Conservation (phyloP, 2,797 vertebrate species). For the Anableps anableps region DNA sequence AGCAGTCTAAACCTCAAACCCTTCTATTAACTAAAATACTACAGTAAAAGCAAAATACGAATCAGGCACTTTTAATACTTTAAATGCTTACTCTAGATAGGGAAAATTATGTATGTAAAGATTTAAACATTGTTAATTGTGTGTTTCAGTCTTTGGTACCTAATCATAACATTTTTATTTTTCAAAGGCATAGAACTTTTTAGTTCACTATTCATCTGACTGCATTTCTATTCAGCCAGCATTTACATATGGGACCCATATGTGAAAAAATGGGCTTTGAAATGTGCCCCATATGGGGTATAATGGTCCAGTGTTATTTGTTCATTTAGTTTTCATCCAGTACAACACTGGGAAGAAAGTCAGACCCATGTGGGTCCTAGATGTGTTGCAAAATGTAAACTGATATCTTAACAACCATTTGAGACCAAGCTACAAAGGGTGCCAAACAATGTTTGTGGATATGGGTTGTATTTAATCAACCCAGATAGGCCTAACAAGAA, state of each 20-base stretch:
- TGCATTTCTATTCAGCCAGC: not conserved
- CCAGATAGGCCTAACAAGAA: not conserved
- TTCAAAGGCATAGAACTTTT: not conserved
- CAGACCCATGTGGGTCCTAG: not conserved
- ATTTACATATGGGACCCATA: not conserved
- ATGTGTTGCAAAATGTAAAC: not conserved
- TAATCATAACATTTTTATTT: not conserved
- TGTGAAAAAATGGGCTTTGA: not conserved
- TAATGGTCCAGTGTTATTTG: not conserved
- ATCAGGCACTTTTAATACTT: conserved; percentile 21
- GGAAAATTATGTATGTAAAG: not conserved
- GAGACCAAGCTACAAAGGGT: not conserved
- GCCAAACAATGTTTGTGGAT: not conserved
- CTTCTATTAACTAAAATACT: conserved; percentile 47
- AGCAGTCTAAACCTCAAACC: conserved; percentile 63
- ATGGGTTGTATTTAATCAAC: not conserved
- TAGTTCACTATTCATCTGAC: not conserved
- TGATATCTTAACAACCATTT: not conserved
- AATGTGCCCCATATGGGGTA: not conserved
- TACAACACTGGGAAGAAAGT: not conserved
- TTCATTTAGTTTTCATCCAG: not conserved
- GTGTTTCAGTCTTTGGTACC: too few relatives aligned
- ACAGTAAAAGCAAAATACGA: conserved; percentile 42
- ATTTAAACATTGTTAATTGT: not conserved
- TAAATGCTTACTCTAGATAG: not conserved